A percentile compares a stretch with the other conserved stretches of the same genome.
Evolutionary conservation across 2,888 invertebrate genomes (phyloP).

Genomic region (Drosophila cracens): DNA sequence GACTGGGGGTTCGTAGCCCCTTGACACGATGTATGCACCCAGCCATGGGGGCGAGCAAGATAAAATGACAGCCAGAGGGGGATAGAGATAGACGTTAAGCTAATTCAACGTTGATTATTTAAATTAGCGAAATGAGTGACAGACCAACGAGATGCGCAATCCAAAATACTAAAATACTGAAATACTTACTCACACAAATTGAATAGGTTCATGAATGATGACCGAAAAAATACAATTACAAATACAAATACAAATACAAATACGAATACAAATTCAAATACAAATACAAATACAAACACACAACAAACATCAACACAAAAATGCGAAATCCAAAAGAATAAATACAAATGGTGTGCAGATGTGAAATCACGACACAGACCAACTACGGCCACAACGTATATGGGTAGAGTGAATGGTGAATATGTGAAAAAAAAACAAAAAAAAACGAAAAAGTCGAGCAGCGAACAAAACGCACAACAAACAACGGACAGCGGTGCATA

Average conservation of each 20-base stretch:
- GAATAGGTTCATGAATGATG: conserved; percentile 67
- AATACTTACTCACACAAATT: conserved; percentile 57
- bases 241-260: background rate
- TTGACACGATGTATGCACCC: background rate
- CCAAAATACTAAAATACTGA: conserved; percentile 32
- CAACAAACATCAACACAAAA: conserved; percentile 22
- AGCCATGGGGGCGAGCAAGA: background rate
- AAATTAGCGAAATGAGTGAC: conserved; percentile 79
- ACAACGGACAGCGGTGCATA: conserved; percentile 22
- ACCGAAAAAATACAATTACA: conserved; percentile 30
- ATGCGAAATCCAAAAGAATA: conserved; percentile 30
- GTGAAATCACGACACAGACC: conserved; percentile 10
- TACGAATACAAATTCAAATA: conserved; percentile 23
- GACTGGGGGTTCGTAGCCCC: conserved; percentile 51
- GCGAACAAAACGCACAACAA: conserved; percentile 12
- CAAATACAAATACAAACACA: background rate
- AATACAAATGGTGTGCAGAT: conserved; percentile 22
- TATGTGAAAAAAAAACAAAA: background rate
- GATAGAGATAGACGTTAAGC: conserved; percentile 26
- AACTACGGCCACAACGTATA: conserved; percentile 8
- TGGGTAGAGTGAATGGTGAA: conserved; percentile 16
- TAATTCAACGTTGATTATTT: conserved; percentile 75
- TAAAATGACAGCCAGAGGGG: background rate
- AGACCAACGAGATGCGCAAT: conserved; percentile 44
- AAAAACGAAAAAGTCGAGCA: conserved; percentile 6